Evolutionary conservation across 2,113 vertebrate genomes (phyloP).

Genomic region (Calidris pygmaea): DNA sequence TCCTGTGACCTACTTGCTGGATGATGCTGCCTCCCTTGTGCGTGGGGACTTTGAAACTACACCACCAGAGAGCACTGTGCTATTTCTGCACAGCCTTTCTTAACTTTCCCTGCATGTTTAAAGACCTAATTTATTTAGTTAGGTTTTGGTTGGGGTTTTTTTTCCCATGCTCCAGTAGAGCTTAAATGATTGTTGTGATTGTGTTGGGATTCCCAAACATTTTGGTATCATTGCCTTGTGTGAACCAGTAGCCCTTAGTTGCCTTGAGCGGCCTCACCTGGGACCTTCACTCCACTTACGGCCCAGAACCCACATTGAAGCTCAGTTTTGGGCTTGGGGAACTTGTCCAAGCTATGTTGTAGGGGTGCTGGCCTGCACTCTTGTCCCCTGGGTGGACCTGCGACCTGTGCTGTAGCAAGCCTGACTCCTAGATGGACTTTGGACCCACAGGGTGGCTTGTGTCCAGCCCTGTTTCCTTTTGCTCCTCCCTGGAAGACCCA

Average conservation of each 20-base stretch:
- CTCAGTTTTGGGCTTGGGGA: not conserved
- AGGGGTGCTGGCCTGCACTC: not conserved
- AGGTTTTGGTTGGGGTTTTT: not conserved
- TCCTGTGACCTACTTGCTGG: not conserved
- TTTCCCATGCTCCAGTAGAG: not conserved
- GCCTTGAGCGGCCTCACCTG: not conserved
- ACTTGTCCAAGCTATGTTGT: not conserved
- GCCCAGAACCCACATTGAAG: not conserved
- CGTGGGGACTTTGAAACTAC: not conserved
- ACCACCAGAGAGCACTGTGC: constrained; percentile 24
- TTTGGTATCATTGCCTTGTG: not conserved
- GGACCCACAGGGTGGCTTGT: not conserved
- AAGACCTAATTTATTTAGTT: not conserved
- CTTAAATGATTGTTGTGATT: not conserved
- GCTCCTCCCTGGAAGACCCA: not conserved
- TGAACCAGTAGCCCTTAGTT: not conserved
- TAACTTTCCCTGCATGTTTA: not conserved
- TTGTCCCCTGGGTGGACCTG: not conserved
- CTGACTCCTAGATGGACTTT: not conserved
- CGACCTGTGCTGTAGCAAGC: not conserved
- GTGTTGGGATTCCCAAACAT: not conserved
- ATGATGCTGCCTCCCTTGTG: not conserved
- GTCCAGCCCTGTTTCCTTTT: not conserved
- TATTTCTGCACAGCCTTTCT: not conserved
- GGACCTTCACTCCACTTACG: not conserved